These are phyloP conservation scores for Cololabis saira DNA, from an alignment of 2,113 vertebrate genomes.

Conservation along the genomic window DNA sequence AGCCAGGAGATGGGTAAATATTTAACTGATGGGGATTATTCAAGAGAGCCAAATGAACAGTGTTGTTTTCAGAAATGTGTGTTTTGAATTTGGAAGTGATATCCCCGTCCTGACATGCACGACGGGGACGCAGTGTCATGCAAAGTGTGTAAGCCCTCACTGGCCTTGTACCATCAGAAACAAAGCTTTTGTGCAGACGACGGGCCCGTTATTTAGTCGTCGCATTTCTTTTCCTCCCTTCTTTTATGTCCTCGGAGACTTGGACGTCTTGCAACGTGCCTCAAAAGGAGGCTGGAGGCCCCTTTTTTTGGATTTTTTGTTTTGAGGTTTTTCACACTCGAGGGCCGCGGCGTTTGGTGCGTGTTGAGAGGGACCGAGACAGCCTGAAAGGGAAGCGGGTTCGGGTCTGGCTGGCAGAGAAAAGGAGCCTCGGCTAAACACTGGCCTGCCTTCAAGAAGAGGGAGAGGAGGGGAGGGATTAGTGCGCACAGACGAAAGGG, in stretches of 20 bases:
- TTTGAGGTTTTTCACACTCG: conserved; percentile 77
- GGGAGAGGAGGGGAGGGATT: conserved; percentile 74
- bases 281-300: conserved; percentile 72
- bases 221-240: conserved; percentile 44
- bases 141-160: conserved; percentile 63
- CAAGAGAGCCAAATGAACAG: conserved; percentile 50
- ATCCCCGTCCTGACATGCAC: conserved; percentile 47
- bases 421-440: conserved; percentile 68
- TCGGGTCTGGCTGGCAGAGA: conserved; percentile 56
- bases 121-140: conserved; percentile 60
- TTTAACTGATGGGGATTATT: conserved; percentile 50
- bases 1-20: conserved; percentile 61
- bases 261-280: conserved; percentile 71
- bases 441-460: conserved; percentile 63
- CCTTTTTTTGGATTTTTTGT: too few species aligned
- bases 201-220: conserved; percentile 70
- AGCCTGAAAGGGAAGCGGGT: conserved; percentile 69
- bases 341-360: conserved; percentile 68
- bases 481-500: conserved; percentile 69
- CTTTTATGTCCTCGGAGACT: conserved; percentile 66
- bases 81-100: conserved; percentile 56
- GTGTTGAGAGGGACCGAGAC: conserved; percentile 57
- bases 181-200: conserved; percentile 62
- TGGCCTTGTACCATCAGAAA: conserved; percentile 62
- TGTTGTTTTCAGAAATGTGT: conserved; percentile 57